Percentiles rank a stretch among this genome's conserved stretches.
Conservation (phyloP, 35 echinoderm and acorn worm genomes). For the Ophioderma brevispina region DNA sequence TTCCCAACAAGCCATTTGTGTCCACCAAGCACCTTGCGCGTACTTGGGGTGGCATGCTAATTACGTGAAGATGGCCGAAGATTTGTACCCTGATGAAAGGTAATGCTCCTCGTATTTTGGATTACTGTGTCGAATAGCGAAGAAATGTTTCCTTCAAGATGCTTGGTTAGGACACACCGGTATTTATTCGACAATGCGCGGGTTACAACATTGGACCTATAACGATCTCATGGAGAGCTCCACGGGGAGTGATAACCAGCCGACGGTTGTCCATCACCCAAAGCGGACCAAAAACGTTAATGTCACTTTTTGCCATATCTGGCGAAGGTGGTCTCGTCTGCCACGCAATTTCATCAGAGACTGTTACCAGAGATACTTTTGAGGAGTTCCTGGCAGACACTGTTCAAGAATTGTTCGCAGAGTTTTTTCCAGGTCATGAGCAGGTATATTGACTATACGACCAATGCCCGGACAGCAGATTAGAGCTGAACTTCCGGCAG, state of each 20-base stretch:
- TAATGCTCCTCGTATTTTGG: neutral
- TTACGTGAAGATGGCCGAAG: constrained; percentile 8
- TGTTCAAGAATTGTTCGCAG: neutral
- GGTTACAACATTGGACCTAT: too few relatives aligned
- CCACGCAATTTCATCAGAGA: constrained; percentile 31
- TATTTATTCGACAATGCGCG: too few relatives aligned
- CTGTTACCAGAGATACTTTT: neutral
- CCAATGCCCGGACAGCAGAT: neutral
- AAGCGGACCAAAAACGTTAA: constrained; percentile 21
- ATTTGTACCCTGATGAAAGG: neutral
- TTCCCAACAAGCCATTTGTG: constrained; percentile 15
- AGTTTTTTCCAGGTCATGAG: neutral
- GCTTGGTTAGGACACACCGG: neutral
- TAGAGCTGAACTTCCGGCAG: neutral
- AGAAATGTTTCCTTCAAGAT: constrained; percentile 7
- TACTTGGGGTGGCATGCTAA: constrained; percentile 10
- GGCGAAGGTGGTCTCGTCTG: constrained; percentile 12
- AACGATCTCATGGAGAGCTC: too few relatives aligned
- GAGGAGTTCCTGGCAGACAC: constrained; percentile 27
- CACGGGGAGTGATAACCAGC: neutral
- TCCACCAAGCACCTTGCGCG: neutral
- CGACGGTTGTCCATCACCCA: constrained; percentile 3
- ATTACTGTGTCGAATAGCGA: neutral
- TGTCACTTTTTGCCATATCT: constrained; percentile 17
- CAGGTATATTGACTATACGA: neutral